Evolutionary conservation across 1,140 invertebrate species (phyloP).

Genomic region (Drosophila grimshawi): DNA sequence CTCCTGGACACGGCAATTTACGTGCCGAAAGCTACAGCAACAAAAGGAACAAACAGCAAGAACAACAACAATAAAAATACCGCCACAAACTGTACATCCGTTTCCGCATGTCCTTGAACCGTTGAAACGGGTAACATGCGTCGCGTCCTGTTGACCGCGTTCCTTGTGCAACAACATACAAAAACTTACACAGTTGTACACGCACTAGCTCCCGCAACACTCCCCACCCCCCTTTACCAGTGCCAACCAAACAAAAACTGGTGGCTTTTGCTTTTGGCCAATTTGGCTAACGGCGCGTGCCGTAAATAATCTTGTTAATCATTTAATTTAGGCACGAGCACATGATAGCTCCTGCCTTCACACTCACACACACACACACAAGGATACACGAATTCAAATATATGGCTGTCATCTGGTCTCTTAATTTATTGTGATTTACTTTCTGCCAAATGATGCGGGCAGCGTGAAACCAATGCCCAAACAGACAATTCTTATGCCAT

Average conservation of each 20-base stretch:
- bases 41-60: slow-evolving; percentile 11
- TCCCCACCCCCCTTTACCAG: neutral
- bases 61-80: slow-evolving; percentile 20
- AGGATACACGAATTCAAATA: slow-evolving; percentile 9
- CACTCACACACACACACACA: slow-evolving; percentile 22
- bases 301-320: slow-evolving; percentile 81
- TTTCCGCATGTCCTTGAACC: slow-evolving; percentile 55
- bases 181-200: slow-evolving; percentile 45
- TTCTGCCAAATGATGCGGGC: slow-evolving; percentile 28
- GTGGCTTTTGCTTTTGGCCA: slow-evolving; percentile 6
- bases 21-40: slow-evolving; percentile 24
- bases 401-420: slow-evolving; percentile 7
- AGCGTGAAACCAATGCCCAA: slow-evolving; percentile 4
- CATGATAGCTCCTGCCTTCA: slow-evolving; percentile 30
- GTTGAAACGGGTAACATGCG: slow-evolving; percentile 1
- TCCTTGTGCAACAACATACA: slow-evolving; percentile 38
- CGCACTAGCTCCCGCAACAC: neutral
- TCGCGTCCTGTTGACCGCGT: slow-evolving; percentile 27
- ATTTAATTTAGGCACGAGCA: slow-evolving; percentile 75
- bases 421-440: slow-evolving; percentile 53
- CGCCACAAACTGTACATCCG: slow-evolving; percentile 65
- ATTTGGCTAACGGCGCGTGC: slow-evolving; percentile 35
- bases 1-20: slow-evolving; percentile 51
- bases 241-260: neutral
- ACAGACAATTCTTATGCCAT: slow-evolving; percentile 1